Base-by-base conservation (phyloP, 2,113 vertebrate genomes). In the Hystrix cristata region DNA sequence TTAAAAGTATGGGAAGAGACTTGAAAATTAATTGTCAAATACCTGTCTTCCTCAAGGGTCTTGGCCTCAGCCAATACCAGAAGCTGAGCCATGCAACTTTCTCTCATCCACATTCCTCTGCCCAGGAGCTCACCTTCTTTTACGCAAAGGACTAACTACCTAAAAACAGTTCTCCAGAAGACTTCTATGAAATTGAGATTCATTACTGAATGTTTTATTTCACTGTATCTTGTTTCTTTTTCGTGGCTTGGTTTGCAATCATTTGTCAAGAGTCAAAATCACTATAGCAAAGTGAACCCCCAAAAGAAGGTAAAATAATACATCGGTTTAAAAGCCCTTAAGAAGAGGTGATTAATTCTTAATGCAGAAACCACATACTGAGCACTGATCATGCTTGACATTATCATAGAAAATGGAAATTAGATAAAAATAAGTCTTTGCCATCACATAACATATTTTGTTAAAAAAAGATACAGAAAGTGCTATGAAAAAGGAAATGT, bases 241-340 rank as follows among this genome's bases (percentile, higher is more conserved):
- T 9, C 18, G 84, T 43, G 69, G 13, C 48, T 95, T 83, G 11
- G 12, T n/a, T 91, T 93, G 27, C 48, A 85, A 93, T 88, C 21
- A 65, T 92, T 82, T 91, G 48, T 79, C 25, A 83, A 86, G 57
- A 81, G 87, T 87, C 62, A 96, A 93, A 91, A 90, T 84, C 25
- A 64, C 10, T 23, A 0, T 31, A 85, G 55, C 29, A 48, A 31
- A 25, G 10, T 72, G 65, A 59, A 10, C 15, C 46, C 48, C 31
- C 13, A n/a, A 79, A 89, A 16, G 57, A 76, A 93, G 31, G 48
- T 43, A 93, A 95, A 79, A 38, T 16, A n/a, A 21, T 14, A 7
- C 34, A 46, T 48, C 29, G 74, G 48, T 15, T 53, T 38, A 48
- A 81, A 15, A 57, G 48, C 11, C 27, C 79, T 95, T 87, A 83